These are phyloP conservation scores for Eulemur mongoz DNA, from an alignment of 2,797 vertebrate genomes.

Conservation along the genomic window DNA sequence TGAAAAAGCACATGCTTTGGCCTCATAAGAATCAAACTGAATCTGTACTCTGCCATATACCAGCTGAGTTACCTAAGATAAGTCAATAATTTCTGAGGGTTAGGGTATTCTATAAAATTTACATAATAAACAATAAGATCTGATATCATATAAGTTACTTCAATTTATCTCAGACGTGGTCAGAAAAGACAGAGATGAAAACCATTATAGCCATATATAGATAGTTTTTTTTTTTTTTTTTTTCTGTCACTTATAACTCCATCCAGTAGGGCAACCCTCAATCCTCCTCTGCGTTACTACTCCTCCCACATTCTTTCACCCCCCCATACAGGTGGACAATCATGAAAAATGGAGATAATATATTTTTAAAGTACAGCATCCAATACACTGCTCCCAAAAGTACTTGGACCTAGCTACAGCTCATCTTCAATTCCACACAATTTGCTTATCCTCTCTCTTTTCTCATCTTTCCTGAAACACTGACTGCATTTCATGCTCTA, in stretches of 20 bases:
- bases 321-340: not conserved
- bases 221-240: not conserved
- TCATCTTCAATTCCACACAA: not conserved
- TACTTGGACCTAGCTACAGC: not conserved
- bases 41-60: not conserved
- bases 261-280: not conserved
- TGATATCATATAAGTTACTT: not conserved
- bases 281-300: not conserved
- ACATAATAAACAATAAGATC: not conserved
- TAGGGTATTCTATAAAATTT: not conserved
- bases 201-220: not conserved
- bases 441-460: not conserved
- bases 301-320: not conserved
- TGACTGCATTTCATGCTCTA: not conserved
- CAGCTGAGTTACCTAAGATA: not conserved
- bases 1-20: not conserved
- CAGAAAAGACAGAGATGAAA: not conserved
- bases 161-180: not conserved
- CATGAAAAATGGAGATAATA: not conserved
- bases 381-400: not conserved
- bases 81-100: not conserved
- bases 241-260: not conserved
- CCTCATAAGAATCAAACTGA: not conserved
- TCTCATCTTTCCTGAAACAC: not conserved
- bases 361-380: not conserved